Conservation (phyloP, 2,797 vertebrate genomes). For the Dryobates pubescens region DNA sequence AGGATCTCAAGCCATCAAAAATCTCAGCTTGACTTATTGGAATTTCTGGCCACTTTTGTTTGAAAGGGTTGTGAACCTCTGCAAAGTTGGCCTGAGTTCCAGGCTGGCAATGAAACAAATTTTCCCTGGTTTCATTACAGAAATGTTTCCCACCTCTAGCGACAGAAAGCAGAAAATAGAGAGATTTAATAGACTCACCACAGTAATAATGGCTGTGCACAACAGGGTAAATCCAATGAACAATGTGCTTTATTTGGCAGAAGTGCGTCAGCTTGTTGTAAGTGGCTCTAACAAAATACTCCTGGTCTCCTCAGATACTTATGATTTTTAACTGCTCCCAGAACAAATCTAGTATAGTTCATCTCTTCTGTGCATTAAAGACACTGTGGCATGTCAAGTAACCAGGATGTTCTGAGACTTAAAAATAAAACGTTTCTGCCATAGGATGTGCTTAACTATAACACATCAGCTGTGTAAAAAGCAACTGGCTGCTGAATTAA, state of each 20-base stretch:
- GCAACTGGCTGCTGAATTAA: not conserved
- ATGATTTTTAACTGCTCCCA: slow-evolving; percentile 33
- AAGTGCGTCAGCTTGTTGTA: slow-evolving; percentile 53
- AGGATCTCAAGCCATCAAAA: not conserved
- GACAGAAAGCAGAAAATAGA: slow-evolving; percentile 44
- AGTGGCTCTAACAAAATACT: slow-evolving; percentile 30
- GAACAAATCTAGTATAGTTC: slow-evolving; percentile 16
- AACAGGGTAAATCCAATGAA: slow-evolving; percentile 61
- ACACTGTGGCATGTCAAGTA: not conserved
- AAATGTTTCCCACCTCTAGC: slow-evolving; percentile 67
- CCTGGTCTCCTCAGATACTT: slow-evolving; percentile 7
- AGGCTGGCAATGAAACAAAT: slow-evolving; percentile 62
- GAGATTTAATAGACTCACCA: slow-evolving; percentile 66
- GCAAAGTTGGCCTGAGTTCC: slow-evolving; percentile 33
- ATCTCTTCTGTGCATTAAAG: slow-evolving; percentile 24
- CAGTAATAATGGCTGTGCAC: slow-evolving; percentile 59
- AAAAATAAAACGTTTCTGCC: not conserved
- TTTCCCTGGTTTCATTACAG: slow-evolving; percentile 66
- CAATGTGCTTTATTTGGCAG: slow-evolving; percentile 52
- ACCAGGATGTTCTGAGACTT: not conserved
- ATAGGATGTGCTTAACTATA: not conserved
- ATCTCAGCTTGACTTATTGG: slow-evolving; percentile 11
- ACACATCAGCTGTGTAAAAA: not conserved
- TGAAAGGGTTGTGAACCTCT: slow-evolving; percentile 48
- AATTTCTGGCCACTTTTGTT: slow-evolving; percentile 26